A percentile compares a stretch with the other conserved stretches of the same genome.
Evolutionary conservation across 2,113 vertebrate species (phyloP).

Genomic region (Eulemur macaco): DNA sequence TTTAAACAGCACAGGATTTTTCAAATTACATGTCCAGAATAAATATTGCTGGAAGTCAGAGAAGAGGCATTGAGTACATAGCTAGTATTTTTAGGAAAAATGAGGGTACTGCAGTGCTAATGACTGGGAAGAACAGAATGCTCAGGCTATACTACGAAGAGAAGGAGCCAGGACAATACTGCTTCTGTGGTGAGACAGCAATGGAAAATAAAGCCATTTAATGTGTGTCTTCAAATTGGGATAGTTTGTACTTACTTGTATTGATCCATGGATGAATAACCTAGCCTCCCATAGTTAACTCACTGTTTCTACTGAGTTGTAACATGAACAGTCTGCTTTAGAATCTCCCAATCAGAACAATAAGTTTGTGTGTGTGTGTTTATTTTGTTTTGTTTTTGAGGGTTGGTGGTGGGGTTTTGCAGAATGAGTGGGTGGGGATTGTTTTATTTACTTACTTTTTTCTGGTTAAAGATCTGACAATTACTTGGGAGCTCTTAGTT

Average conservation of each 20-base stretch:
- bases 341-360: not conserved
- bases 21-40: not conserved
- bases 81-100: not conserved
- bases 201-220: slow-evolving; percentile 17
- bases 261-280: not conserved
- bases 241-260: not conserved
- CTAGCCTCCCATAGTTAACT: not conserved
- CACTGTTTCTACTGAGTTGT: not conserved
- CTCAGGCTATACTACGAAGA: not conserved
- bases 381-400: not conserved
- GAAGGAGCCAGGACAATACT: not conserved
- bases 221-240: not conserved
- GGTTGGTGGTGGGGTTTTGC: not conserved
- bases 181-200: not conserved
- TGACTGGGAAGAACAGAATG: not conserved
- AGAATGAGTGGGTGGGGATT: not conserved
- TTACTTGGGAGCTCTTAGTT: not conserved
- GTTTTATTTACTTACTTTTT: not conserved
- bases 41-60: not conserved
- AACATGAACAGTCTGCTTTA: not conserved
- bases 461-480: not conserved
- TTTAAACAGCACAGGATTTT: not conserved
- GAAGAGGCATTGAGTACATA: not conserved
- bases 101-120: not conserved
- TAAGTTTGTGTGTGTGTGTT: not conserved